phyloP scores from a whole-genome alignment of 2,113 vertebrate species.

The Eidolon helvum region DNA sequence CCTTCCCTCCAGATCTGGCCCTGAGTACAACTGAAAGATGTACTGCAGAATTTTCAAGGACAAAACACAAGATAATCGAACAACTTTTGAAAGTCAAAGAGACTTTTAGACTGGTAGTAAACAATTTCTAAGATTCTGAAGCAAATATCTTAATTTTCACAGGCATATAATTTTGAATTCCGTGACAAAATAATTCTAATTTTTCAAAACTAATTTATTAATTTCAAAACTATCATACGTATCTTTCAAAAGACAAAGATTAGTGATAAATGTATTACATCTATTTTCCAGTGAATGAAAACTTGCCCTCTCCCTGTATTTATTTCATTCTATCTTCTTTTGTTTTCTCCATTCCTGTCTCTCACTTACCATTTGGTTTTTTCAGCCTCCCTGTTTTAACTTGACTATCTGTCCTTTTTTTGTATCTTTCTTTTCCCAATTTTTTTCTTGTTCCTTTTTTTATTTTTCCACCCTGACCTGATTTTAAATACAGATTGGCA shows the following conservation, averaged over 20 bases:
- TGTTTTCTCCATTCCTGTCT: not conserved
- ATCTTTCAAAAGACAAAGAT: not conserved
- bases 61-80: not conserved
- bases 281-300: not conserved
- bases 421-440: not conserved
- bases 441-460: not conserved
- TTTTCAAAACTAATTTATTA: conserved; percentile 29
- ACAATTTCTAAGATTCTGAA: conserved; percentile 22
- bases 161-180: not conserved
- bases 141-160: not conserved
- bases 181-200: not conserved
- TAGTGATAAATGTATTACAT: not conserved
- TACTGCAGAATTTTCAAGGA: not conserved
- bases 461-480: not conserved
- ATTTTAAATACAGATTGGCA: not conserved
- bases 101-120: not conserved
- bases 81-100: not conserved
- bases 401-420: not conserved
- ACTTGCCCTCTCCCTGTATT: not conserved
- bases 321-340: not conserved
- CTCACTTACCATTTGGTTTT: not conserved
- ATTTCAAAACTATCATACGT: not conserved
- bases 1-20: not conserved
- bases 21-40: not conserved
- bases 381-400: not conserved